Conservation (phyloP, 1,140 invertebrate genomes). For the Pogonomyrmex barbatus region DNA sequence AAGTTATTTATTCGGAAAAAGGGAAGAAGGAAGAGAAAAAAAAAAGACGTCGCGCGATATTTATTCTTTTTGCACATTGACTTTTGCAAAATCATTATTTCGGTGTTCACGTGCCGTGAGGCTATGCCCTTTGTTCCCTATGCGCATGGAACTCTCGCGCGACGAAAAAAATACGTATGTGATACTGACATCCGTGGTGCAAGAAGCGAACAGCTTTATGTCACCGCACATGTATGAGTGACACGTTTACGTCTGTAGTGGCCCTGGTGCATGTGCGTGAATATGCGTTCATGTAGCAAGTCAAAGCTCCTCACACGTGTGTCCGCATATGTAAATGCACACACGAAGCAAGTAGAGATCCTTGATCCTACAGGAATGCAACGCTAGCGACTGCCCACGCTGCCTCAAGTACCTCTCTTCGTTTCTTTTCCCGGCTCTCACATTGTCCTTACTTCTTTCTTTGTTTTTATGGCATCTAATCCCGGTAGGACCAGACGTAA, state of each 20-base stretch:
- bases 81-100: background rate
- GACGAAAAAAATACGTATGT: conserved; percentile 58
- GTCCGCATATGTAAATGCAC: conserved; percentile 63
- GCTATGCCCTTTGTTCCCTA: background rate
- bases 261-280: conserved; percentile 32
- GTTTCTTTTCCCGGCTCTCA: conserved; percentile 46
- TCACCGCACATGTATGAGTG: conserved; percentile 38
- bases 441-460: conserved; percentile 69
- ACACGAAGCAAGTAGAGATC: conserved; percentile 78
- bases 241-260: conserved; percentile 29
- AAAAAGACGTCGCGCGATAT: background rate
- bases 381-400: conserved; percentile 82
- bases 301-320: conserved; percentile 46
- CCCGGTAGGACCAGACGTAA: conserved; percentile 75
- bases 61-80: background rate
- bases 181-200: background rate
- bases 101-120: background rate
- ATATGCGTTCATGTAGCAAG: conserved; percentile 16
- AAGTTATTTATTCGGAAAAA: background rate
- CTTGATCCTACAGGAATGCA: conserved; percentile 85
- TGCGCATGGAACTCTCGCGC: background rate
- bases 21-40: background rate
- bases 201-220: conserved; percentile 17
- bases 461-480: conserved; percentile 81
- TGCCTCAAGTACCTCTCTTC: conserved; percentile 76